Conservation (phyloP, 2,888 invertebrate species). For the Cheilosia vernalis region DNA sequence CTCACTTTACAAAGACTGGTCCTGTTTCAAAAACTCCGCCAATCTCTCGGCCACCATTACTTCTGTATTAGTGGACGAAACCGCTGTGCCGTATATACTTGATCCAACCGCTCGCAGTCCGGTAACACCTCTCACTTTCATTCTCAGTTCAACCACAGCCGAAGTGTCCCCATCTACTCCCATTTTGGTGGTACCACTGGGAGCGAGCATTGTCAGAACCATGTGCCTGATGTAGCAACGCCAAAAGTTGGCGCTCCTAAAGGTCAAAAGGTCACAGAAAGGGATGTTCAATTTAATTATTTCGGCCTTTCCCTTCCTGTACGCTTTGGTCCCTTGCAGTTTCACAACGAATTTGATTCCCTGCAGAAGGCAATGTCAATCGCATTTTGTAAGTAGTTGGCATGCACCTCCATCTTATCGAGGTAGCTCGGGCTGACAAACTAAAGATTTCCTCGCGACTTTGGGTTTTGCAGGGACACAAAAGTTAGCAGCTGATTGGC, state of each 20-base stretch:
- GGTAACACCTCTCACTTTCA: conserved; percentile 86
- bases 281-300: conserved; percentile 75
- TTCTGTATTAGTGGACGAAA: conserved; percentile 92
- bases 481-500: conserved; percentile 59
- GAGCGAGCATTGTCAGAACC: conserved; percentile 87
- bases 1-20: conserved; percentile 73
- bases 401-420: conserved; percentile 84
- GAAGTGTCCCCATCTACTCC: conserved; percentile 85
- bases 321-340: conserved; percentile 82
- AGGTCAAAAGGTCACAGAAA: conserved; percentile 77
- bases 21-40: conserved; percentile 84
- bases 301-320: conserved; percentile 79
- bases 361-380: conserved; percentile 81
- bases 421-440: conserved; percentile 79
- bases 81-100: conserved; percentile 89
- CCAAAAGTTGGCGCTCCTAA: conserved; percentile 85
- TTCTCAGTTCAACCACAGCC: conserved; percentile 87
- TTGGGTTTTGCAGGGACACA: conserved; percentile 33
- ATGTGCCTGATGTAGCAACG: conserved; percentile 87
- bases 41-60: conserved; percentile 94
- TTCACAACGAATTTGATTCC: conserved; percentile 80
- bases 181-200: conserved; percentile 88
- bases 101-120: conserved; percentile 88
- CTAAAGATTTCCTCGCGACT: too few relatives aligned
- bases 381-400: conserved; percentile 85